Evolutionary conservation across 2,113 vertebrate species (phyloP).

Genomic region (Dipodomys stephensi): DNA sequence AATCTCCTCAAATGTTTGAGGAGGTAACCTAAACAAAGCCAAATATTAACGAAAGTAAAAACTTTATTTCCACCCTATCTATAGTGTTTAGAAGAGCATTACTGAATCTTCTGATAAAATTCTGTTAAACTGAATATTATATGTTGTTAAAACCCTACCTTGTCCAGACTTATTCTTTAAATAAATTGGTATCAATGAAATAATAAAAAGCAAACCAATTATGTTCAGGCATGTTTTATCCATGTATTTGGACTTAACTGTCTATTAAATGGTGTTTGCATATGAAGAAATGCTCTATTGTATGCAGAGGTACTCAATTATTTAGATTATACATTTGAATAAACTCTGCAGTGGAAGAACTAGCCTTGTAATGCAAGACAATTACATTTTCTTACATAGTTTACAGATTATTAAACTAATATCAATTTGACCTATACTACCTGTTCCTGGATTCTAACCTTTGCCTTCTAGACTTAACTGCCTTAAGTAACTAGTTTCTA

Average conservation of each 20-base stretch:
- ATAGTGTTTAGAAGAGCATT: neutral
- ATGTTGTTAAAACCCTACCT: constrained; percentile 81
- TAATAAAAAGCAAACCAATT: constrained; percentile 91
- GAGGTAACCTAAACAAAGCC: neutral
- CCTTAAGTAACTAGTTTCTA: constrained; percentile 77
- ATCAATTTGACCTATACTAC: constrained; percentile 86
- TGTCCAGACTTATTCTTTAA: constrained; percentile 86
- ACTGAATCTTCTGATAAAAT: constrained; percentile 67
- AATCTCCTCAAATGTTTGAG: neutral
- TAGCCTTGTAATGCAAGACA: constrained; percentile 89
- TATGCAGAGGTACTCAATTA: constrained; percentile 90
- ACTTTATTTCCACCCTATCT: neutral
- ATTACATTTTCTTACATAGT: constrained; percentile 89
- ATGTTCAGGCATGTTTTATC: constrained; percentile 87
- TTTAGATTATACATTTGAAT: constrained; percentile 91
- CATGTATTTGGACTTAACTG: constrained; percentile 89
- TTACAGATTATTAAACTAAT: constrained; percentile 90
- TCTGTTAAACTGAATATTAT: constrained; percentile 80
- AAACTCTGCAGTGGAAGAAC: constrained; percentile 86
- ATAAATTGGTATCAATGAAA: constrained; percentile 88
- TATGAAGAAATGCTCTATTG: constrained; percentile 86
- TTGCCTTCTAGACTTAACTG: constrained; percentile 83
- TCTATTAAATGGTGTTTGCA: constrained; percentile 89
- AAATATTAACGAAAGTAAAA: neutral
- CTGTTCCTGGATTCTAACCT: constrained; percentile 84